These are phyloP conservation scores for Zaprionus davidi DNA, from an alignment of 1,140 invertebrate genomes.

Conservation along the genomic window DNA sequence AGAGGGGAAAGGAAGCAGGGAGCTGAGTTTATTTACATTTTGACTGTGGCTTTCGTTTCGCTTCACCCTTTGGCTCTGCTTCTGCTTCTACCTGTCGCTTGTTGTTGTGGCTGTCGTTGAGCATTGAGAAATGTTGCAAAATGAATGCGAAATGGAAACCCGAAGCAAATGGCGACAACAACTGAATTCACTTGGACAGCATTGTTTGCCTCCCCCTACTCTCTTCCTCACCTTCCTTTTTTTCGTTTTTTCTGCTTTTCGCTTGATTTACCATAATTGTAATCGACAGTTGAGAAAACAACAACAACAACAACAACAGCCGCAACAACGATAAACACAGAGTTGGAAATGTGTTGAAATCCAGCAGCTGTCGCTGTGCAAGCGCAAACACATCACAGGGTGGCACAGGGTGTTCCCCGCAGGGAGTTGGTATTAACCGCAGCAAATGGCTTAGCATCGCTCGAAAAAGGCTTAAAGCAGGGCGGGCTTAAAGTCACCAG, in stretches of 20 bases:
- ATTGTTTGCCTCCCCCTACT: slow-evolving; percentile 8
- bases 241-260: slow-evolving; percentile 34
- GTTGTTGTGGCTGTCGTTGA: slow-evolving; percentile 37
- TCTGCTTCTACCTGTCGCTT: not conserved
- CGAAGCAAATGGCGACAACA: slow-evolving; percentile 39
- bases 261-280: slow-evolving; percentile 69
- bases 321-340: not conserved
- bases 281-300: slow-evolving; percentile 43
- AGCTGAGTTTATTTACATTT: slow-evolving; percentile 12
- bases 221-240: not conserved
- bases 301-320: not conserved
- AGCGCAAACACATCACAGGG: not conserved
- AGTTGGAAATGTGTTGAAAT: slow-evolving; percentile 36
- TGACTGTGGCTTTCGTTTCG: slow-evolving; percentile 11
- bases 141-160: slow-evolving; percentile 64
- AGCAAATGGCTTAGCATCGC: not conserved
- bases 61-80: slow-evolving; percentile 2
- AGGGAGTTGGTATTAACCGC: not conserved
- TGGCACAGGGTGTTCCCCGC: slow-evolving; percentile 32
- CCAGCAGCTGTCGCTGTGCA: slow-evolving; percentile 9
- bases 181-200: slow-evolving; percentile 33
- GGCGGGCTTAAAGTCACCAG: not conserved
- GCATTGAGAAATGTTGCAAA: slow-evolving; percentile 55
- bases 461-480: not conserved
- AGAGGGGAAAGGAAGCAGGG: not conserved